A percentile compares a stretch with the other conserved stretches of the same genome.
These are phyloP conservation scores for Acromyrmex heyeri DNA, from an alignment of 1,140 invertebrate genomes.

Conservation along the genomic window DNA sequence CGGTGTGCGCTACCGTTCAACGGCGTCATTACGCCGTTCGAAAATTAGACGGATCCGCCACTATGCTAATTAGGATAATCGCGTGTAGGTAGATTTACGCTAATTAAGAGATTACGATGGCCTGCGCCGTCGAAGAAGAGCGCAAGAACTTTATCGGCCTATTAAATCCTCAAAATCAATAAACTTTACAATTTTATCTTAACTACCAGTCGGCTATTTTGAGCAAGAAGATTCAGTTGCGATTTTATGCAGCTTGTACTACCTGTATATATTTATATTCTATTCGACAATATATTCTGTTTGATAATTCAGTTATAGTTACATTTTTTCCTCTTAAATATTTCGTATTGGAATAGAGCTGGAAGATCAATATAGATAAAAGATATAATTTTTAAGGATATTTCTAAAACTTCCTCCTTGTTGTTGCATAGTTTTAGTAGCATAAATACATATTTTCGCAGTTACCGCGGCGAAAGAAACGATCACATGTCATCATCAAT, in stretches of 20 bases:
- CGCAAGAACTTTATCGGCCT: slow-evolving; percentile 11
- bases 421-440: too few species aligned
- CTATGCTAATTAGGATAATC: slow-evolving; percentile 36
- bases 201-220: slow-evolving; percentile 7
- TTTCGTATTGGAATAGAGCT: background rate
- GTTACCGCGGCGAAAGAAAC: background rate
- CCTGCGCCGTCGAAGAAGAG: background rate
- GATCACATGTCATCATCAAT: background rate
- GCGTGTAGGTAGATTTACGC: slow-evolving; percentile 29
- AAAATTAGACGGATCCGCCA: slow-evolving; percentile 27
- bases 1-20: slow-evolving; percentile 50
- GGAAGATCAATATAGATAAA: background rate
- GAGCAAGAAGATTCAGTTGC: background rate
- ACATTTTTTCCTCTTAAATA: background rate
- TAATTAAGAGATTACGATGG: slow-evolving; percentile 29
- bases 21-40: slow-evolving; percentile 26
- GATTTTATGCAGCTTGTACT: background rate
- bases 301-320: background rate
- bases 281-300: background rate
- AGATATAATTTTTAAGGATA: background rate
- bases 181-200: background rate
- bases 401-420: background rate
- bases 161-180: slow-evolving; percentile 10
- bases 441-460: background rate
- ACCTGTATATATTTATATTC: background rate